Evolutionary conservation across 2,888 invertebrate species (phyloP).

Genomic region (Helicoverpa assulta): DNA sequence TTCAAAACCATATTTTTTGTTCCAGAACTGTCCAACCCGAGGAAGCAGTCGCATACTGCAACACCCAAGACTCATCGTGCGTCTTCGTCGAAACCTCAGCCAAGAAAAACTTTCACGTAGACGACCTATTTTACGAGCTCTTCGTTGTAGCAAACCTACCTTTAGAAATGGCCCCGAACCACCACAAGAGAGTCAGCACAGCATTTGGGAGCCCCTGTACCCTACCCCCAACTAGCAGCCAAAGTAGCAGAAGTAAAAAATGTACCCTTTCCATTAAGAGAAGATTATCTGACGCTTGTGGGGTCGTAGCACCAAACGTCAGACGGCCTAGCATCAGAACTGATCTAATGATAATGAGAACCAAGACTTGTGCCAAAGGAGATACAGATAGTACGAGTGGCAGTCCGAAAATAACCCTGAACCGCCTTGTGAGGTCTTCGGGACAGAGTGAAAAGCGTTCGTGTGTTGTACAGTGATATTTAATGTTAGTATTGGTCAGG

Average conservation of each 20-base stretch:
- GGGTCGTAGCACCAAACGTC: conserved; percentile 96
- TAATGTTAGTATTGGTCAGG: conserved; percentile 38
- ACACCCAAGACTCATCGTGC: conserved; percentile 94
- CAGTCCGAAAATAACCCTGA: conserved; percentile 87
- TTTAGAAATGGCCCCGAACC: conserved; percentile 96
- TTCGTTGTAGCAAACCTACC: conserved; percentile 96
- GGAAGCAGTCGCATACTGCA: conserved; percentile 94
- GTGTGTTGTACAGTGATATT: conserved; percentile 88
- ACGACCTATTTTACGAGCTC: conserved; percentile 95
- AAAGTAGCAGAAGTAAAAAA: conserved; percentile 92
- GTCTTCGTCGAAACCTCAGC: conserved; percentile 96
- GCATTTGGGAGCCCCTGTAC: conserved; percentile 94
- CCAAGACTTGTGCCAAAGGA: conserved; percentile 94
- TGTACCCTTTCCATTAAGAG: conserved; percentile 95
- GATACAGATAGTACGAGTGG: conserved; percentile 91
- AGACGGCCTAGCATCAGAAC: conserved; percentile 96
- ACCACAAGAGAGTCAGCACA: conserved; percentile 94
- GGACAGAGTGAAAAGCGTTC: conserved; percentile 85
- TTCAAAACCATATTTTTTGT: not conserved
- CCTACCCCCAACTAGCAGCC: conserved; percentile 92
- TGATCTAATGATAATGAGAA: conserved; percentile 96
- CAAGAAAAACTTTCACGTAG: conserved; percentile 94
- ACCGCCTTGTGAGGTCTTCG: conserved; percentile 84
- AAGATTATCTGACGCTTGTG: conserved; percentile 96
- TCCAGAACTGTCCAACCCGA: conserved; percentile 93